phyloP scores from a whole-genome alignment of 64 coral and sea anemone genomes.

The Trachythela sp. region DNA sequence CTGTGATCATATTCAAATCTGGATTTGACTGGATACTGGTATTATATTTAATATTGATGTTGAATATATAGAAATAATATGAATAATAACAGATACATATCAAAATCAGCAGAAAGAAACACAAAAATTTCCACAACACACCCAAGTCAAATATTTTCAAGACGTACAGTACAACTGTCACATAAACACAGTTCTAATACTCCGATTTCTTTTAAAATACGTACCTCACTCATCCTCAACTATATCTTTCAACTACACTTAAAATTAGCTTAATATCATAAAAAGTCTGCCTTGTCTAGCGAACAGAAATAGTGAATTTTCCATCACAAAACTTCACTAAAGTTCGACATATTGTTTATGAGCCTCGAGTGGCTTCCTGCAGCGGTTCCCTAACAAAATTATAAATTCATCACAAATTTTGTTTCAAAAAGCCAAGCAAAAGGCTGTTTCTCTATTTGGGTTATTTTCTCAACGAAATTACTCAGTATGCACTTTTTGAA shows the following conservation, averaged over 20 bases:
- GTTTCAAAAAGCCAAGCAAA: neutral
- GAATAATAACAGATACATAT: too few relatives aligned
- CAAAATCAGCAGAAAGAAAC: too few relatives aligned
- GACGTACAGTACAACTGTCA: neutral
- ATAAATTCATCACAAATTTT: neutral
- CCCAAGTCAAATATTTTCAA: neutral
- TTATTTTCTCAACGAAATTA: neutral
- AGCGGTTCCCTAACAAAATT: neutral
- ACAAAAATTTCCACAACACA: too few relatives aligned
- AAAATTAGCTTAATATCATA: neutral
- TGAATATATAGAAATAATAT: too few relatives aligned
- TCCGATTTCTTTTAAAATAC: constrained; percentile 21
- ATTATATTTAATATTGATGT: too few relatives aligned
- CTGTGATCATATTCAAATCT: too few relatives aligned
- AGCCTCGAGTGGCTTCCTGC: neutral
- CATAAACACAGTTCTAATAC: neutral
- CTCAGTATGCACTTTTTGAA: neutral
- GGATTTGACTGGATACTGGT: too few relatives aligned
- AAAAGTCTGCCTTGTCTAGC: neutral
- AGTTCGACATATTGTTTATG: neutral
- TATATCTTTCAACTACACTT: neutral
- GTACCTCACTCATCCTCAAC: neutral
- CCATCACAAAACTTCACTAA: neutral
- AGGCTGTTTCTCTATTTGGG: neutral
- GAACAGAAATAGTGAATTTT: neutral